These are phyloP conservation scores for Drosophila virilis DNA, from an alignment of 1,140 invertebrate species.

Conservation along the genomic window DNA sequence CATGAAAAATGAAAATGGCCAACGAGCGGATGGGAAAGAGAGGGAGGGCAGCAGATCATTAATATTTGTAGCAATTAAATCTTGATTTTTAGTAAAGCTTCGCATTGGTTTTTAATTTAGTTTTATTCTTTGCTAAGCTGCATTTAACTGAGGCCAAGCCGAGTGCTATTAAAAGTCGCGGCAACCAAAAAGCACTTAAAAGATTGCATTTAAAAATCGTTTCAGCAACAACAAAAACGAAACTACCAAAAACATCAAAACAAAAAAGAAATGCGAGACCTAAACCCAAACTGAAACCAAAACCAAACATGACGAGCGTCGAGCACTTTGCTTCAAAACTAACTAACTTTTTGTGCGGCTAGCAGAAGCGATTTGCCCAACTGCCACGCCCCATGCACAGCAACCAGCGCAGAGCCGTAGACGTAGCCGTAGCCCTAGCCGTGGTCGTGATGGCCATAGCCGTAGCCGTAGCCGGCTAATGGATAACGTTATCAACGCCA, in stretches of 20 bases:
- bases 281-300: slow-evolving; percentile 46
- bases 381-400: slow-evolving; percentile 23
- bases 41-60: not conserved
- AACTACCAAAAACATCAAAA: not conserved
- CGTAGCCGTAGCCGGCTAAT: slow-evolving; percentile 41
- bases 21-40: too few relatives aligned
- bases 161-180: slow-evolving; percentile 67
- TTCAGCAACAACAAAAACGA: slow-evolving; percentile 22
- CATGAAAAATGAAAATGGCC: slow-evolving; percentile 48
- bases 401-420: not conserved
- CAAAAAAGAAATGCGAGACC: slow-evolving; percentile 10
- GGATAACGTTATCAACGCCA: slow-evolving; percentile 76
- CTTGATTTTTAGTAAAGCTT: not conserved
- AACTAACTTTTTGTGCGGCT: slow-evolving; percentile 57
- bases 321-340: slow-evolving; percentile 56
- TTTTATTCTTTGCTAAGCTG: not conserved
- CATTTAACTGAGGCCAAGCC: slow-evolving; percentile 65
- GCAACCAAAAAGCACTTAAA: slow-evolving; percentile 74
- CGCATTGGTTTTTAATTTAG: not conserved
- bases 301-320: slow-evolving; percentile 55
- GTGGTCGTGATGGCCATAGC: not conserved
- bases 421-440: not conserved
- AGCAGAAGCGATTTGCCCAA: slow-evolving; percentile 25
- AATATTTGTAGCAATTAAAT: slow-evolving; percentile 18
- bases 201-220: slow-evolving; percentile 71